Evolutionary conservation across 2,888 invertebrate genomes (phyloP), one percentile per base, ranked within the genome.

Genomic region (Ochlodes sylvanus): DNA sequence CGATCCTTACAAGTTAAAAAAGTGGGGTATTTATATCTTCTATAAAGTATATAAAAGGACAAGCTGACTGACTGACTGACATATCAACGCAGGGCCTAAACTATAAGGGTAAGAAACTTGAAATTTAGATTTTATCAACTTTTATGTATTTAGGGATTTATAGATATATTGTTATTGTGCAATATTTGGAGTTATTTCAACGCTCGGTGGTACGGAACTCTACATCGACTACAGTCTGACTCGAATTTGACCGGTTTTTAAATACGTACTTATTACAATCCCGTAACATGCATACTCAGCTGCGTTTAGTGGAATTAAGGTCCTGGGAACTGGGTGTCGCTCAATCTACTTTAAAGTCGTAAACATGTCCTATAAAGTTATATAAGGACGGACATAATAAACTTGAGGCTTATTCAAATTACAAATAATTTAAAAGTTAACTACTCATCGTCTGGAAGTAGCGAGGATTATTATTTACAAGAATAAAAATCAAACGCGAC

Each of bases 391-490:
- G 60, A 68, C 62, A 62, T 62, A 41, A 68, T 68, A 56, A 62
- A 62, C 61, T 68, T 41, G 32, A 27, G 32, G 57, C 42, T 27
- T 27, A 58, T 52, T 68, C 52, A 68, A 68, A 68, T 68, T 58
- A 68, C 57, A 68, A 63, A 58, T 52, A 68, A 68, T 63, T 58
- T 58, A 42, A 68, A 68, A 63, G 57, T 42, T 63, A 63, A 62
- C 56, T 42, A 27, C 57, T 14, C 38, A 15, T 12, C 42, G 42
- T 41, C 55, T 57, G 67, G 54, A 63, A 58, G 67, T 69, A 70
- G 70, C 70, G 63, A 63, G 71, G 50, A 68, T 66, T 69, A 67
- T 61, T 69, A 69, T 68, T 68, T 69, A 68, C 62, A 70, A 70
- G 64, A 70, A 70, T 57, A 70, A 73, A 73, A 71, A 67, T 63